A percentile compares a stretch with the other conserved stretches of the same genome.
These are phyloP conservation scores for Elgonia sp. DNA, from an alignment of 2,888 invertebrate species.

Conservation along the genomic window DNA sequence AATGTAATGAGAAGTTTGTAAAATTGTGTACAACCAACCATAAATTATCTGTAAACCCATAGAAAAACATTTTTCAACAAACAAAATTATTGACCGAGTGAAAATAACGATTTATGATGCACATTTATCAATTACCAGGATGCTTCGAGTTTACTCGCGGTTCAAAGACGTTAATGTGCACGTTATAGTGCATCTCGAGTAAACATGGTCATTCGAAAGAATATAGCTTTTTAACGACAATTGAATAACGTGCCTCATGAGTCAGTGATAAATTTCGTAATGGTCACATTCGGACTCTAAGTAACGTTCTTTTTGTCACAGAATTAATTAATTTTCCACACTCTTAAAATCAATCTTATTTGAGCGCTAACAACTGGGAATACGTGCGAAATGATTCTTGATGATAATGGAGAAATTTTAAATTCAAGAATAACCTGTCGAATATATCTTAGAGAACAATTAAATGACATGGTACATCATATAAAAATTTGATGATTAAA, in stretches of 20 bases:
- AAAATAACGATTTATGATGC: constrained; percentile 39
- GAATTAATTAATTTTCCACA: constrained; percentile 25
- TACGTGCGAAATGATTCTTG: not conserved
- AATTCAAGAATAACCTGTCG: constrained; percentile 19
- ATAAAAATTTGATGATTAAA: too few species aligned
- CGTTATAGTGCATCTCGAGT: constrained; percentile 39
- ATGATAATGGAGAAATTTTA: not conserved
- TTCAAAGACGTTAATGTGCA: constrained; percentile 32
- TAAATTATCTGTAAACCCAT: constrained; percentile 13
- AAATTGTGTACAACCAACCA: not conserved
- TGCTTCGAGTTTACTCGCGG: constrained; percentile 37
- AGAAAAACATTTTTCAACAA: constrained; percentile 43
- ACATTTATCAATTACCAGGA: constrained; percentile 47
- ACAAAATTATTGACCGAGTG: not conserved
- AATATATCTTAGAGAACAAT: too few species aligned
- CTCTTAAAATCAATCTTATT: constrained; percentile 15
- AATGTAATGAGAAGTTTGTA: not conserved
- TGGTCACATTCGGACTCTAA: constrained; percentile 4
- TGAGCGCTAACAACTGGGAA: not conserved
- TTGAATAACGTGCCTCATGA: constrained; percentile 52
- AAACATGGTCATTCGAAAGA: constrained; percentile 59
- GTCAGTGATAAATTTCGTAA: constrained; percentile 52
- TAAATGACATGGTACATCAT: too few species aligned
- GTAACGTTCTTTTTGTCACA: not conserved
- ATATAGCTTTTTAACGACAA: constrained; percentile 48